phyloP scores from a whole-genome alignment of 2,113 vertebrate species.

The Labeo rohita region DNA sequence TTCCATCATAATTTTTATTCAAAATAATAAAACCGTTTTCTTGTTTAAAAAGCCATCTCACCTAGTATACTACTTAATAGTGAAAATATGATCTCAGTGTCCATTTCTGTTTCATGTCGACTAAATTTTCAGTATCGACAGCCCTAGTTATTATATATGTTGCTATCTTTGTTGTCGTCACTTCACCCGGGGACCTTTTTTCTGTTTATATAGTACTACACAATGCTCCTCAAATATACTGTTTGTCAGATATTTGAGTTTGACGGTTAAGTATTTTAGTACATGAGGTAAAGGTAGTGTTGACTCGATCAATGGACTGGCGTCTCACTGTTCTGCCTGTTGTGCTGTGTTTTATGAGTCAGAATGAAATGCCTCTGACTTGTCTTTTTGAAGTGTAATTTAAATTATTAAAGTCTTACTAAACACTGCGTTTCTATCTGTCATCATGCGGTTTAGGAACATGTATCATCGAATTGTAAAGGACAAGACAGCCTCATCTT shows the following conservation, averaged over 20 bases:
- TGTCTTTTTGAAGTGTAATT: neutral
- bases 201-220: neutral
- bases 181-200: neutral
- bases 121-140: neutral
- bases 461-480: neutral
- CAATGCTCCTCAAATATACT: neutral
- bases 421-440: neutral
- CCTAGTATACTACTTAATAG: too few relatives aligned
- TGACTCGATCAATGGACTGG: neutral
- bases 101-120: too few relatives aligned
- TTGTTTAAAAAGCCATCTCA: too few relatives aligned
- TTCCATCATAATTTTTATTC: too few relatives aligned
- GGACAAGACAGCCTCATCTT: conserved; percentile 31
- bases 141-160: neutral
- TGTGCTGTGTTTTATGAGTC: neutral
- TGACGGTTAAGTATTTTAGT: neutral
- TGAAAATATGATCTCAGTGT: too few relatives aligned
- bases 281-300: neutral
- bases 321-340: too few relatives aligned
- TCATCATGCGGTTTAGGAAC: neutral
- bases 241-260: neutral
- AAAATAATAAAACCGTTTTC: too few relatives aligned
- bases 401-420: neutral
- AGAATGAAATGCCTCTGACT: neutral
- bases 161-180: neutral